These are phyloP conservation scores for Spisula subtruncata DNA, from an alignment of 2,888 invertebrate species.

Conservation along the genomic window DNA sequence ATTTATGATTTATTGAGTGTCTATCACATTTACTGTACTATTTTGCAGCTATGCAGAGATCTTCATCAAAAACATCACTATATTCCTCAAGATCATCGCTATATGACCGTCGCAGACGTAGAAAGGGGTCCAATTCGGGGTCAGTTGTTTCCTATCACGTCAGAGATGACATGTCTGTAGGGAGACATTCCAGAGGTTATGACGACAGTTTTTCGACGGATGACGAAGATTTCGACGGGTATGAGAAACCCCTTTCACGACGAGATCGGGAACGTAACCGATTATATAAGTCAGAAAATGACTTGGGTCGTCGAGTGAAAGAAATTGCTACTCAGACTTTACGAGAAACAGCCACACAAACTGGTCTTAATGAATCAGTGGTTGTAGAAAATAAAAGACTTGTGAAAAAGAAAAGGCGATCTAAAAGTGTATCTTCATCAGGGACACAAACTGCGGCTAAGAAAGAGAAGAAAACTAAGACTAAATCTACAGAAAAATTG, in stretches of 20 bases:
- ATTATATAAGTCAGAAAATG: slow-evolving; percentile 80
- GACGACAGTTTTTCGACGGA: slow-evolving; percentile 63
- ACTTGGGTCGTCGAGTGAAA: slow-evolving; percentile 74
- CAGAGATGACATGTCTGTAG: slow-evolving; percentile 81
- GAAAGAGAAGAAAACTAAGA: slow-evolving; percentile 49
- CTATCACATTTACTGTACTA: too few species aligned
- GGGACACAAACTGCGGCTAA: slow-evolving; percentile 75
- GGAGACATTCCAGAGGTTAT: slow-evolving; percentile 66
- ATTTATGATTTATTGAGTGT: too few species aligned
- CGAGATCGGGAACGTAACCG: slow-evolving; percentile 70
- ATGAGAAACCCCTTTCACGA: slow-evolving; percentile 75
- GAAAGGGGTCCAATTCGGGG: slow-evolving; percentile 69
- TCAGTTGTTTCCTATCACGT: slow-evolving; percentile 75
- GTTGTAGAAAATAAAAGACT: slow-evolving; percentile 69
- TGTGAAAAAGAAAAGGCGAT: slow-evolving; percentile 72
- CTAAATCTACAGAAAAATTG: slow-evolving; percentile 52
- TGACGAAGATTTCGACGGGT: slow-evolving; percentile 76
- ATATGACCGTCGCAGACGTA: slow-evolving; percentile 78
- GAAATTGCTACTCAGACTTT: slow-evolving; percentile 79
- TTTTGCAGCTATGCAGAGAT: slow-evolving; percentile 78
- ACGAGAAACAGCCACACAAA: slow-evolving; percentile 82
- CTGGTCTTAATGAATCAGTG: slow-evolving; percentile 74
- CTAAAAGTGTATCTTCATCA: slow-evolving; percentile 75
- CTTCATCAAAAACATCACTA: slow-evolving; percentile 80
- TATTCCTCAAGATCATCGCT: slow-evolving; percentile 83